These are phyloP conservation scores for Oscheius myriophilus DNA, from an alignment of 2,888 invertebrate genomes.

Conservation along the genomic window DNA sequence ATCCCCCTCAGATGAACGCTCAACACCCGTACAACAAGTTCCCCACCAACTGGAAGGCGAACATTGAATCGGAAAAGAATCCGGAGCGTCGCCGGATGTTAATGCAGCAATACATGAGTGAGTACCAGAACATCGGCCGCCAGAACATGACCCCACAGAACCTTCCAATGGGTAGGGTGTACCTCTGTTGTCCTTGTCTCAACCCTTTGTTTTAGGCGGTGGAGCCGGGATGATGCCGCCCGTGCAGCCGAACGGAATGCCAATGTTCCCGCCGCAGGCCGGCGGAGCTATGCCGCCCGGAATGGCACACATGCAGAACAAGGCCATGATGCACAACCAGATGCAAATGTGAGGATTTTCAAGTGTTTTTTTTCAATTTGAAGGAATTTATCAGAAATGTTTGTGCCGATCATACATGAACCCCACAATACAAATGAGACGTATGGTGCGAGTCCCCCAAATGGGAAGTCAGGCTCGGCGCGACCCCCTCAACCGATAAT, in stretches of 20 bases:
- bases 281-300: background rate
- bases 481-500: too few species aligned
- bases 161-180: background rate
- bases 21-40: background rate
- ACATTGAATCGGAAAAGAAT: background rate
- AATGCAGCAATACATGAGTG: background rate
- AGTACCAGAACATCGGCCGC: background rate
- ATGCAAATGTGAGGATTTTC: constrained; percentile 14
- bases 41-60: background rate
- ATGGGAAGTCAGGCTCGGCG: too few species aligned
- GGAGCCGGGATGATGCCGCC: constrained; percentile 3
- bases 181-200: too few species aligned
- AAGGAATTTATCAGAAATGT: too few species aligned
- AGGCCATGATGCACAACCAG: constrained; percentile 10
- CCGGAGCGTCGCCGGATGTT: background rate
- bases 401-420: too few species aligned
- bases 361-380: background rate
- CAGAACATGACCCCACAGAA: background rate
- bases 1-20: background rate
- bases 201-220: background rate
- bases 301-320: background rate
- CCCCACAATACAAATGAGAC: too few species aligned
- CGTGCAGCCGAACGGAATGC: background rate
- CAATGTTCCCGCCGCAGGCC: background rate
- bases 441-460: too few species aligned